Percentiles rank a stretch among this genome's conserved stretches.
Conservation (phyloP, 2,797 vertebrate species). For the Antennarius maculatus region DNA sequence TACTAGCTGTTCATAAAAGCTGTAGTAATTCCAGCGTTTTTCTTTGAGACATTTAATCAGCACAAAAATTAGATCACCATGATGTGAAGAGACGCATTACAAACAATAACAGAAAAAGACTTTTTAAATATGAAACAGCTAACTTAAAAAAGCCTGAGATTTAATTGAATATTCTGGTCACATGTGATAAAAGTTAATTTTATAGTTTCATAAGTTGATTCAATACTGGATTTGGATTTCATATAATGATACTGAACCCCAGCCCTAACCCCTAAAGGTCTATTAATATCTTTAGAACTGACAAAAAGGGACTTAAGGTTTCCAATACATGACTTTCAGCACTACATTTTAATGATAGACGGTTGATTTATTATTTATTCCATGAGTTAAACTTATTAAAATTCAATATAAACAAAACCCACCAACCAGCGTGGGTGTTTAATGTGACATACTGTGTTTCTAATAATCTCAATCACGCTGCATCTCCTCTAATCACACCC, state of each 20-base stretch:
- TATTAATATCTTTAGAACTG: too few relatives aligned
- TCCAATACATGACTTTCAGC: background rate
- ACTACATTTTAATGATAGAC: background rate
- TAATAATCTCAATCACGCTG: slow-evolving; percentile 56
- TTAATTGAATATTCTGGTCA: too few relatives aligned
- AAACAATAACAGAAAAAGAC: too few relatives aligned
- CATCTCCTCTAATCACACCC: slow-evolving; percentile 30
- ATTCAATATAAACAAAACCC: slow-evolving; percentile 1
- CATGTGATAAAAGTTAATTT: too few relatives aligned
- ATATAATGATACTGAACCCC: background rate
- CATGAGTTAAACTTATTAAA: background rate
- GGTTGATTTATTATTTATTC: background rate
- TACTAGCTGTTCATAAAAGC: too few relatives aligned
- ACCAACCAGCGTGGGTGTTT: slow-evolving; percentile 9
- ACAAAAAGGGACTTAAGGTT: background rate
- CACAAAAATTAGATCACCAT: too few relatives aligned
- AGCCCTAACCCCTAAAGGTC: background rate
- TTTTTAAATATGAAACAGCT: too few relatives aligned
- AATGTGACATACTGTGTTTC: slow-evolving; percentile 34
- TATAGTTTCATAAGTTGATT: too few relatives aligned
- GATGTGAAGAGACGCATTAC: too few relatives aligned
- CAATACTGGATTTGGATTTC: background rate
- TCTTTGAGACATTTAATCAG: too few relatives aligned
- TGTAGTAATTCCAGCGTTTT: too few relatives aligned
- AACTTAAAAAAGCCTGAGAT: too few relatives aligned